Conservation (phyloP, 2,888 invertebrate genomes). For the Drepana falcataria region DNA sequence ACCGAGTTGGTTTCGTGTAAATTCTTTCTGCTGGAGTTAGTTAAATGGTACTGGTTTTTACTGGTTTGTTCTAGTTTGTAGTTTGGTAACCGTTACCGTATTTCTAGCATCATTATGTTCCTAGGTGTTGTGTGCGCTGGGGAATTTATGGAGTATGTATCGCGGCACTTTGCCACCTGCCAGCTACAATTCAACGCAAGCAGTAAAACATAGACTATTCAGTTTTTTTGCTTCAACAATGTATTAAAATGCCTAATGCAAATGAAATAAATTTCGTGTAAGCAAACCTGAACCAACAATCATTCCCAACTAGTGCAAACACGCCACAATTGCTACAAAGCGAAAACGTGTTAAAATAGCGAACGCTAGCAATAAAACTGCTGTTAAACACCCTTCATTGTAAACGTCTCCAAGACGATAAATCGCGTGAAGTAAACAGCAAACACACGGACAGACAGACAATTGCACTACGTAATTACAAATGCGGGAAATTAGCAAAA, state of each 20-base stretch:
- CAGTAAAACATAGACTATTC: too few species aligned
- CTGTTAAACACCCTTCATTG: conserved; percentile 10
- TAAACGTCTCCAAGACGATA: conserved; percentile 19
- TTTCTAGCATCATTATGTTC: too few species aligned
- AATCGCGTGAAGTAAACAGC: conserved; percentile 5
- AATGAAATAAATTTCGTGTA: too few species aligned
- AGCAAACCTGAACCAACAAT: not conserved
- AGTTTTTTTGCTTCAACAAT: too few species aligned
- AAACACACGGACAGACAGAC: not conserved
- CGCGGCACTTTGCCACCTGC: too few species aligned
- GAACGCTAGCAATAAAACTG: not conserved
- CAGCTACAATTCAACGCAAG: too few species aligned
- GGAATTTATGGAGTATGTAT: too few species aligned
- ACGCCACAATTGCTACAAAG: not conserved
- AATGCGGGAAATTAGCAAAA: conserved; percentile 23
- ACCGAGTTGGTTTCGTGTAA: conserved; percentile 8
- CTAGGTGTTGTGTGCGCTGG: conserved; percentile 11
- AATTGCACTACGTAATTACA: conserved; percentile 23
- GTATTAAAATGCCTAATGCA: too few species aligned
- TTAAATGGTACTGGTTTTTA: not conserved
- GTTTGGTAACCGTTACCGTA: conserved; percentile 13
- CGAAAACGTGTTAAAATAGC: not conserved
- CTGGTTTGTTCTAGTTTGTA: conserved; percentile 6
- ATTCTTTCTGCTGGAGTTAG: conserved; percentile 5
- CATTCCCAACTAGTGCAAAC: not conserved